Percentiles rank a stretch among this genome's conserved stretches.
These are phyloP conservation scores for Nomada lathburiana DNA, from an alignment of 2,888 invertebrate species.

Conservation along the genomic window DNA sequence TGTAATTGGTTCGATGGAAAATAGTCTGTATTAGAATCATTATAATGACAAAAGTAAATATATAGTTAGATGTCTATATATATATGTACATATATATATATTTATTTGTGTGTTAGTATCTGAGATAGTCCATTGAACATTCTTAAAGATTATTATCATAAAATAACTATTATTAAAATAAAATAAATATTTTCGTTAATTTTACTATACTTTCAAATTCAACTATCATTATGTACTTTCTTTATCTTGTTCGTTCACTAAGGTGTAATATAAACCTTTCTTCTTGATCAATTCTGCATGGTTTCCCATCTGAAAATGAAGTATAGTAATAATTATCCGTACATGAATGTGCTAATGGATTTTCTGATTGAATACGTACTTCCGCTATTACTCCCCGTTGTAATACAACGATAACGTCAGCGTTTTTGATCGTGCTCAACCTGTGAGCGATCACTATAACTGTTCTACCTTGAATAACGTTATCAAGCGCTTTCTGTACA, in stretches of 20 bases:
- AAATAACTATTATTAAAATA: conserved; percentile 40
- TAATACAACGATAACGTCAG: conserved; percentile 96
- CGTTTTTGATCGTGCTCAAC: conserved; percentile 95
- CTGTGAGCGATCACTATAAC: conserved; percentile 98
- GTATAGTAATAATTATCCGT: conserved; percentile 19
- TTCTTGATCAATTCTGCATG: conserved; percentile 91
- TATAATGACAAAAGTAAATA: conserved; percentile 18
- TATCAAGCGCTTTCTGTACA: conserved; percentile 95
- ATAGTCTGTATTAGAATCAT: background rate
- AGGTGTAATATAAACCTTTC: conserved; percentile 94
- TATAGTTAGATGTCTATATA: conserved; percentile 18
- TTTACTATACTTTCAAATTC: conserved; percentile 26
- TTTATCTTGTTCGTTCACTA: conserved; percentile 91
- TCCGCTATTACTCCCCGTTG: conserved; percentile 93
- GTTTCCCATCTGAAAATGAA: conserved; percentile 89
- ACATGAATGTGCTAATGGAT: background rate
- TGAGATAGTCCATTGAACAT: conserved; percentile 33
- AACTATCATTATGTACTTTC: conserved; percentile 76
- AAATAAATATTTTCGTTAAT: conserved; percentile 45
- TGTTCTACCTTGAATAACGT: conserved; percentile 93
- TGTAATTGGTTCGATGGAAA: background rate
- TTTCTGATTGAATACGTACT: conserved; percentile 84
- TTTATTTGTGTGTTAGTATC: conserved; percentile 8
- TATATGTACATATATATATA: conserved; percentile 30
- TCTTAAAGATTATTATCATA: conserved; percentile 13